Evolutionary conservation across 2,113 vertebrate genomes (phyloP).

Genomic region (Calyptomena viridis): DNA sequence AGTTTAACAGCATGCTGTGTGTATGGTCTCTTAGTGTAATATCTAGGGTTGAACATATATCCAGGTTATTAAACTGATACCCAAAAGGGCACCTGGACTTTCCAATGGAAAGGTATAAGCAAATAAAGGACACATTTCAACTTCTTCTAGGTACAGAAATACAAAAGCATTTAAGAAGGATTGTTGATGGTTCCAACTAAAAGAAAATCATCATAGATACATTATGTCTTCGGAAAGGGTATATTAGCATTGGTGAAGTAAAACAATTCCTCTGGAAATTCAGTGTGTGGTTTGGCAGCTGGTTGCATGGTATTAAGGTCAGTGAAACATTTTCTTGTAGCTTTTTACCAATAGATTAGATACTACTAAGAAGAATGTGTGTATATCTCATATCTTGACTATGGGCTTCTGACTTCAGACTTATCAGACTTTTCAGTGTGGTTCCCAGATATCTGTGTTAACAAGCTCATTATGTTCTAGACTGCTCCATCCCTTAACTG

Average conservation of each 20-base stretch:
- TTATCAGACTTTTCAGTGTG: neutral
- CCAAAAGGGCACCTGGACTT: neutral
- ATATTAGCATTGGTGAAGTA: neutral
- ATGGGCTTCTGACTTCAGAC: no score
- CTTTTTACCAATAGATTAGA: neutral
- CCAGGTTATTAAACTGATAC: neutral
- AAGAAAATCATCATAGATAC: neutral
- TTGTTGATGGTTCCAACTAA: neutral
- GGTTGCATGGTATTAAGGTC: neutral
- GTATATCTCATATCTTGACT: neutral
- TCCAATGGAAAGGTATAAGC: neutral
- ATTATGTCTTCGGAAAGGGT: neutral
- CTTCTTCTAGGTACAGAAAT: neutral
- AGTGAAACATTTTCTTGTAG: neutral
- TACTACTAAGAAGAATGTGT: neutral
- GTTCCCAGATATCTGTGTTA: neutral
- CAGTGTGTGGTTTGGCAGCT: neutral
- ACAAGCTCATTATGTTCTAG: neutral
- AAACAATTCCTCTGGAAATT: neutral
- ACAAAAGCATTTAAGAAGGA: neutral
- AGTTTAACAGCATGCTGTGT: neutral
- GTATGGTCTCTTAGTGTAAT: neutral
- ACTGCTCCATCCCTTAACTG: rapidly evolving
- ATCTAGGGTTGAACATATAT: neutral
- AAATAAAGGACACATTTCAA: neutral